A percentile compares a stretch with the other conserved stretches of the same genome.
Evolutionary conservation across 37 sponge, comb jelly and placozoan genomes (phyloP).

Genomic region (Tethya wilhelma): DNA sequence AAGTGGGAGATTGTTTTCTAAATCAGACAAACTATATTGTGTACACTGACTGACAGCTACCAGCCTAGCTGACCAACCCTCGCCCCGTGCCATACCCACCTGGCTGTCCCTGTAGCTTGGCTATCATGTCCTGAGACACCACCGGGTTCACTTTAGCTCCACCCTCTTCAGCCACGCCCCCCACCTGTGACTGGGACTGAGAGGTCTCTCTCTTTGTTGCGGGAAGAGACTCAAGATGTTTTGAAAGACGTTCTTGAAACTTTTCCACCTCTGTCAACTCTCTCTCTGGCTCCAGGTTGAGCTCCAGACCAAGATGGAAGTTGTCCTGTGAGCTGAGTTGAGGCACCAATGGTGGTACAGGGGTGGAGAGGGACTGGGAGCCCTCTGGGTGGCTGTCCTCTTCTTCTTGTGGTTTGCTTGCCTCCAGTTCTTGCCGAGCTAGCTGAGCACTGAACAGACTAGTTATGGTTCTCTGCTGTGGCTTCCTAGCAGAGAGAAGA

Average conservation of each 20-base stretch:
- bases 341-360: background rate
- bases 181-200: background rate
- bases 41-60: too few species aligned
- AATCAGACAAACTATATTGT: too few species aligned
- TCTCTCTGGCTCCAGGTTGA: background rate
- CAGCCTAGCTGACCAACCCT: too few species aligned
- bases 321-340: constrained; percentile 2
- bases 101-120: constrained; percentile 37
- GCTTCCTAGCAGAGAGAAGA: too few species aligned
- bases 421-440: too few species aligned
- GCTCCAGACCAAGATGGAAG: background rate
- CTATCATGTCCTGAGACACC: constrained; percentile 5
- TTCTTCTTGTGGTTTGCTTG: background rate
- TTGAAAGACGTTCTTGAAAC: constrained; percentile 19
- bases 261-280: constrained; percentile 19
- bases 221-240: too few species aligned
- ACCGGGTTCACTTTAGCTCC: background rate
- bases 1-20: too few species aligned
- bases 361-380: background rate
- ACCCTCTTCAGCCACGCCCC: background rate
- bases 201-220: background rate
- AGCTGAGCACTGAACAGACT: background rate
- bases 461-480: background rate
- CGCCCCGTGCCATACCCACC: constrained; percentile 2
- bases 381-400: background rate